Conservation (phyloP, 2,797 vertebrate genomes). For the Erithacus rubecula region DNA sequence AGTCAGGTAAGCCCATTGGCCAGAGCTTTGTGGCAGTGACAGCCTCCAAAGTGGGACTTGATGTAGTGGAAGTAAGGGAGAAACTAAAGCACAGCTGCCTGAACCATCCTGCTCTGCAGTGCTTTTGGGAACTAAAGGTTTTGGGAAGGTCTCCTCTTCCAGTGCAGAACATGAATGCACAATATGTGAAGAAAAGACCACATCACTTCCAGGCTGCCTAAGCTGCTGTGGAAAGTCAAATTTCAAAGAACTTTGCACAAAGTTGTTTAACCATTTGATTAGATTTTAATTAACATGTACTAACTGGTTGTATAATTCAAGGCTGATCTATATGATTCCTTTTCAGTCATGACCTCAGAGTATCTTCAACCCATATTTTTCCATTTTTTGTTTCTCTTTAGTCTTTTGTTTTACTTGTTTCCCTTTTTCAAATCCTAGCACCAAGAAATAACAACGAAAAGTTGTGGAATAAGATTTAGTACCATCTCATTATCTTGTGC, state of each 20-base stretch:
- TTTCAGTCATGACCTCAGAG: not conserved
- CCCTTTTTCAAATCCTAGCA: not conserved
- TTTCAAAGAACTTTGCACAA: not conserved
- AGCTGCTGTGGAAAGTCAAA: not conserved
- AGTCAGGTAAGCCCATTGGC: not conserved
- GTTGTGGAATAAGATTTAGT: not conserved
- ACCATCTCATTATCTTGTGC: not conserved
- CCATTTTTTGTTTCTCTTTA: not conserved
- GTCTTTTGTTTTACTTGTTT: not conserved
- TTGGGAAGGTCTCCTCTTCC: not conserved
- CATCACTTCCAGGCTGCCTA: not conserved
- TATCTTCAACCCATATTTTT: not conserved
- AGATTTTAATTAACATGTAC: not conserved
- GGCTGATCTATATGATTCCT: not conserved
- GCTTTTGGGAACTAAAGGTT: not conserved
- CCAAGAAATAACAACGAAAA: not conserved
- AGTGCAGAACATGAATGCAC: not conserved
- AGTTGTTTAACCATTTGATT: not conserved
- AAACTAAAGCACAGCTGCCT: not conserved
- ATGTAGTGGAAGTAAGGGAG: not conserved
- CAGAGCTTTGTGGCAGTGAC: not conserved
- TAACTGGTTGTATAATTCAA: not conserved
- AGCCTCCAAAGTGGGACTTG: not conserved
- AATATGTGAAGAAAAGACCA: not conserved
- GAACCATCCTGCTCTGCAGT: not conserved